Evolutionary conservation across 2,797 vertebrate species (phyloP).

Genomic region (Dendrocincla tyrannina): DNA sequence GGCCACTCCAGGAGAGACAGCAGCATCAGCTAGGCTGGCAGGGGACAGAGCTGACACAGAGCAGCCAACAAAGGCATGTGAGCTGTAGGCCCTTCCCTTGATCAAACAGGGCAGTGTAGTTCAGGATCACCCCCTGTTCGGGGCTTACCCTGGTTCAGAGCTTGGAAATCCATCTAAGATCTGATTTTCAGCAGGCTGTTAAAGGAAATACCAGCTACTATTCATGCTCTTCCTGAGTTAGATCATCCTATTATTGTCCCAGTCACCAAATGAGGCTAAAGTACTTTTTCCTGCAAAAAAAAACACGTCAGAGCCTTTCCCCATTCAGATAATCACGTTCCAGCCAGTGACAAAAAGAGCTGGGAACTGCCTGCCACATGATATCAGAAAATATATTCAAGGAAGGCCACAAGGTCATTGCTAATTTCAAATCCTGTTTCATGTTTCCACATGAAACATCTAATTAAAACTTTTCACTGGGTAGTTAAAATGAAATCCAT

Average conservation of each 20-base stretch:
- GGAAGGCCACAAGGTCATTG: background rate
- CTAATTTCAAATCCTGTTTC: slow-evolving; percentile 51
- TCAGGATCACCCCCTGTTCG: background rate
- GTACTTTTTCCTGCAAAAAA: background rate
- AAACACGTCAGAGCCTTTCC: background rate
- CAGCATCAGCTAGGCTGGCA: background rate
- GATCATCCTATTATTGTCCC: slow-evolving; percentile 44
- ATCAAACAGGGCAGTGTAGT: background rate
- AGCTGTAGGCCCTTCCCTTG: background rate
- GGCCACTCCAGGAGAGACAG: background rate
- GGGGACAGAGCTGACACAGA: background rate
- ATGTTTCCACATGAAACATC: slow-evolving; percentile 52
- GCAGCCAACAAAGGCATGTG: background rate
- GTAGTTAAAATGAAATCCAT: slow-evolving; percentile 21
- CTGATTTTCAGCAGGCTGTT: background rate
- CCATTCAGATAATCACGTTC: fast-evolving
- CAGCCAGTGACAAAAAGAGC: background rate
- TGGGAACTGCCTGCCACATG: background rate
- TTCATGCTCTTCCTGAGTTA: slow-evolving; percentile 45
- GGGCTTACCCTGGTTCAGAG: background rate
- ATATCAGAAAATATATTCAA: background rate
- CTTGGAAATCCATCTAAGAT: slow-evolving; percentile 15
- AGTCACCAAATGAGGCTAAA: slow-evolving; percentile 6
- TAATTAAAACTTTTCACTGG: slow-evolving; percentile 57
- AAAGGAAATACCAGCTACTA: slow-evolving; percentile 27